These are phyloP conservation scores for Labia minor DNA, from an alignment of 2,888 invertebrate species.

Conservation along the genomic window DNA sequence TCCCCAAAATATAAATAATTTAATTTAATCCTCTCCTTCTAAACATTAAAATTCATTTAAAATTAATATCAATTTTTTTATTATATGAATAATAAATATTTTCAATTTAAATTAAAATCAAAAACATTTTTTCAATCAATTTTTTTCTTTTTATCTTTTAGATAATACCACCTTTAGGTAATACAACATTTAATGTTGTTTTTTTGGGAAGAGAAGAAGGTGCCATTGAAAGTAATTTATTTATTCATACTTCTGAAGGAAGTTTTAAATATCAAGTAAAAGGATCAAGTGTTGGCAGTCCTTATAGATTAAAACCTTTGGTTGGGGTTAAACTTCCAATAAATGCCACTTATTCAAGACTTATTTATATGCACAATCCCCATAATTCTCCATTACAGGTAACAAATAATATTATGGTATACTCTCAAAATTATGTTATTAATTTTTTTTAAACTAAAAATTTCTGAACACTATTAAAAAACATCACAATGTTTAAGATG, in stretches of 20 bases:
- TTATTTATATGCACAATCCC: slow-evolving; percentile 91
- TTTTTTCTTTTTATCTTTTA: slow-evolving; percentile 40
- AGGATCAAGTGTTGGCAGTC: slow-evolving; percentile 78
- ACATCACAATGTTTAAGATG: too few relatives aligned
- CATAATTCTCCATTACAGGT: slow-evolving; percentile 78
- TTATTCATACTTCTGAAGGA: slow-evolving; percentile 90
- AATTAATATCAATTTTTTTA: too few relatives aligned
- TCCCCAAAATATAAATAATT: too few relatives aligned
- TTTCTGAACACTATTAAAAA: background rate
- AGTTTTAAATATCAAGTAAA: slow-evolving; percentile 76
- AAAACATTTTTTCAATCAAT: too few relatives aligned
- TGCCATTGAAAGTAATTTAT: slow-evolving; percentile 72
- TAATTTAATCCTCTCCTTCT: too few relatives aligned
- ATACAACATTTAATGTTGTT: slow-evolving; percentile 91
- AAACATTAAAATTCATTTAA: too few relatives aligned
- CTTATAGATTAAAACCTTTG: slow-evolving; percentile 82
- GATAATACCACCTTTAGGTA: slow-evolving; percentile 80
- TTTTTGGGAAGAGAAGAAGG: slow-evolving; percentile 90
- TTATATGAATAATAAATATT: too few relatives aligned
- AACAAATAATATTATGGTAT: too few relatives aligned
- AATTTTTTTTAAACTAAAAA: too few relatives aligned
- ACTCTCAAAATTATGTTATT: background rate
- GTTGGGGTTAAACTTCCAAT: slow-evolving; percentile 82
- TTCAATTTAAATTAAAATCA: too few relatives aligned
- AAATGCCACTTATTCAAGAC: slow-evolving; percentile 79